A percentile compares a stretch with the other conserved stretches of the same genome.
phyloP scores from a whole-genome alignment of 92 coral and sea anemone species.

The Epizoanthus rinbou region DNA sequence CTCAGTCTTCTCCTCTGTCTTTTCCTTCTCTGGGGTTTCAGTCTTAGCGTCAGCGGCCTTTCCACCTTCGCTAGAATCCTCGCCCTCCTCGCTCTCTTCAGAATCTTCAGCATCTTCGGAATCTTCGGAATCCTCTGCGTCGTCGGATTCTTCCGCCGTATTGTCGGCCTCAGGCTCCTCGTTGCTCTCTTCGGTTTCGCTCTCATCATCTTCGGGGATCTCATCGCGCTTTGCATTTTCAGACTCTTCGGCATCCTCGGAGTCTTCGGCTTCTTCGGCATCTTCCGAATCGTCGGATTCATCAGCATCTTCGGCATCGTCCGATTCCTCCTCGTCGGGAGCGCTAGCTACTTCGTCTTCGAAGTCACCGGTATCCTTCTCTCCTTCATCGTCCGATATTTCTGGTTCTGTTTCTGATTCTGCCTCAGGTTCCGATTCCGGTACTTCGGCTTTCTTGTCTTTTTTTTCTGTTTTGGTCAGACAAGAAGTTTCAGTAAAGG shows the following conservation, averaged over 20 bases:
- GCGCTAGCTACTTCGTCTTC: slow-evolving; percentile 66
- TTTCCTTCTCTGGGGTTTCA: slow-evolving; percentile 45
- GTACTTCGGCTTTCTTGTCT: slow-evolving; percentile 38
- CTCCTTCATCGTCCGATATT: slow-evolving; percentile 50
- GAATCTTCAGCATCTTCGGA: slow-evolving; percentile 44
- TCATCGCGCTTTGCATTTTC: slow-evolving; percentile 49
- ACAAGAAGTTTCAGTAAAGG: not conserved
- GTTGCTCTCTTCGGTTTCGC: slow-evolving; percentile 59
- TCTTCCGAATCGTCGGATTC: slow-evolving; percentile 56
- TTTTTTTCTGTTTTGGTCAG: not conserved
- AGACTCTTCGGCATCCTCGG: slow-evolving; percentile 42
- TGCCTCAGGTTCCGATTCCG: not conserved
- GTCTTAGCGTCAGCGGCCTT: not conserved
- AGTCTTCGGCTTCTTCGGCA: slow-evolving; percentile 40
- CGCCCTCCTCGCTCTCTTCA: slow-evolving; percentile 40
- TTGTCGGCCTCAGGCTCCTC: slow-evolving; percentile 49
- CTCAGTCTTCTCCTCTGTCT: slow-evolving; percentile 49
- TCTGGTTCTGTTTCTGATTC: slow-evolving; percentile 18
- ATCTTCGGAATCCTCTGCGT: slow-evolving; percentile 44
- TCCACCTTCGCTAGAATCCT: slow-evolving; percentile 42
- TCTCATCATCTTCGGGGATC: slow-evolving; percentile 60
- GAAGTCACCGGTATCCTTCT: slow-evolving; percentile 61
- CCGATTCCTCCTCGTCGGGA: slow-evolving; percentile 66
- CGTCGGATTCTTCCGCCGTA: slow-evolving; percentile 48
- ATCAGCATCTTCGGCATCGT: slow-evolving; percentile 53